These are phyloP conservation scores for Amazona vittata DNA, from an alignment of 2,113 vertebrate genomes.

Conservation along the genomic window DNA sequence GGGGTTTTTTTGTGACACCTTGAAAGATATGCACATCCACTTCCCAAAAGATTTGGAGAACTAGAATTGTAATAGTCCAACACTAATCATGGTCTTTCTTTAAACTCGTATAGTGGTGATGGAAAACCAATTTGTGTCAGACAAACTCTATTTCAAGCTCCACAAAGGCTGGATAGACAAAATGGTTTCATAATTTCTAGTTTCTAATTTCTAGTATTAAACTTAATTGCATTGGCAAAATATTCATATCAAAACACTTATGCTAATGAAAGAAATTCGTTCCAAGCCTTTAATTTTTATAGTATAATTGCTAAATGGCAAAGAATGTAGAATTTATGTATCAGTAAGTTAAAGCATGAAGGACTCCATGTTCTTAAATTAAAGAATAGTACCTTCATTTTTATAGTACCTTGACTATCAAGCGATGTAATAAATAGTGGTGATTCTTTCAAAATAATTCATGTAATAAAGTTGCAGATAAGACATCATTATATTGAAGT, in stretches of 20 bases:
- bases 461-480: neutral
- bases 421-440: neutral
- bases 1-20: neutral
- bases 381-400: neutral
- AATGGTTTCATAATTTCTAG: neutral
- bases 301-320: conserved; percentile 30
- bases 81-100: neutral
- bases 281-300: conserved; percentile 52
- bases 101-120: neutral
- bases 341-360: neutral
- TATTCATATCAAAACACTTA: conserved; percentile 66
- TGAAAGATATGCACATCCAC: neutral
- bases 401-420: neutral
- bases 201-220: conserved; percentile 62
- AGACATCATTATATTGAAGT: neutral
- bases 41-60: neutral
- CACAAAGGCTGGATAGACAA: neutral
- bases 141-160: conserved; percentile 5
- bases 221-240: conserved; percentile 41
- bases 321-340: neutral
- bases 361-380: neutral
- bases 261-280: conserved; percentile 64
- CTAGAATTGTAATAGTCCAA: neutral
- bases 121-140: neutral
- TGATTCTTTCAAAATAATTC: neutral